Percentiles rank a stretch among this genome's conserved stretches.
Conservation (phyloP, 2,797 vertebrate species). For the Xiphophorus birchmanni region DNA sequence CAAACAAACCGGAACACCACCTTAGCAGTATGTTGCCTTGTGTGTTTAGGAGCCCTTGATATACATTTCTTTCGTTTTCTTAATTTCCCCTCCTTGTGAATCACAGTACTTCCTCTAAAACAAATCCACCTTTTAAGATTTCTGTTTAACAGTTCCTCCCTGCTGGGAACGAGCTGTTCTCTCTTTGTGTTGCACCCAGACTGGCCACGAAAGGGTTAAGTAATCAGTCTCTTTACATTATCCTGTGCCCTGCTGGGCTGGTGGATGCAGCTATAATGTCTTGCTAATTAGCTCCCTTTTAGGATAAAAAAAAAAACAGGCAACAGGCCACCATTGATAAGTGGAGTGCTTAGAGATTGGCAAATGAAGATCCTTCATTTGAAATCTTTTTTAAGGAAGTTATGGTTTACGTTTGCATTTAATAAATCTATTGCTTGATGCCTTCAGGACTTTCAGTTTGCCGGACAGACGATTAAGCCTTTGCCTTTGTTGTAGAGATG, state of each 20-base stretch:
- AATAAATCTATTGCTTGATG: slow-evolving; percentile 56
- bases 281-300: slow-evolving; percentile 80
- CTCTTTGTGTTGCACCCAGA: slow-evolving; percentile 55
- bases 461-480: slow-evolving; percentile 56
- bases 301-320: slow-evolving; percentile 52
- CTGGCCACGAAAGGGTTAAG: slow-evolving; percentile 67
- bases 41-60: slow-evolving; percentile 17
- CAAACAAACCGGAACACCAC: slow-evolving; percentile 22
- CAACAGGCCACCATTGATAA: slow-evolving; percentile 62
- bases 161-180: slow-evolving; percentile 54
- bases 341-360: slow-evolving; percentile 62
- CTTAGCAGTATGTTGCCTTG: slow-evolving; percentile 22
- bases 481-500: slow-evolving; percentile 49
- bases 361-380: slow-evolving; percentile 60
- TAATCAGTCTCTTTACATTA: slow-evolving; percentile 75
- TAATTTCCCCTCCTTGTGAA: slow-evolving; percentile 27
- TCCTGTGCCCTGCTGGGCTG: slow-evolving; percentile 66
- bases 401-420: slow-evolving; percentile 49
- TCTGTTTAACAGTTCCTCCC: slow-evolving; percentile 18
- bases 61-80: background rate
- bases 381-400: slow-evolving; percentile 63
- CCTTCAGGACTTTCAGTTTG: slow-evolving; percentile 54
- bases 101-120: slow-evolving; percentile 14
- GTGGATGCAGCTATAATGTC: slow-evolving; percentile 69
- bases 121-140: slow-evolving; percentile 21